Base-by-base conservation (phyloP, 2,113 vertebrate genomes). In the Pteruthius melanotis region DNA sequence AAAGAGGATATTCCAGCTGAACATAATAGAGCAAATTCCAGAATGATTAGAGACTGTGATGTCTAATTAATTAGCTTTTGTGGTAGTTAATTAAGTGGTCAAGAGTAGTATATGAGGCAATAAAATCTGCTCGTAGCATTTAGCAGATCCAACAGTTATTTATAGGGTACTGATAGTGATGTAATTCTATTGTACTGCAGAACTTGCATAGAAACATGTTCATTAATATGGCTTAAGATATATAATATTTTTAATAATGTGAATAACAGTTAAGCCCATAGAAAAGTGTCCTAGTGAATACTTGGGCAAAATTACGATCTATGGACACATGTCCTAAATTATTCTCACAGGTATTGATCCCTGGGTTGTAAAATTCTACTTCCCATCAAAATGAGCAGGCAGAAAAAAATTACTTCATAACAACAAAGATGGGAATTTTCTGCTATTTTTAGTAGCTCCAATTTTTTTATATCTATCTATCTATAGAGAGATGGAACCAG, bases 61-160 rank as follows among this genome's bases (percentile, higher is more conserved):
- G 88, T 92, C 83, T 95, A 94, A 96, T 90, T 95, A 96, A 96
- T 97, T 94, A 95, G 94, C 83, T 96, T 94, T 90, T 93, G 80
- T 96, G 23, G 65, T 28, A 92, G 80, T 87, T 96, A 95, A 96
- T 96, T 94, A 96, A 93, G 83, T 93, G 83, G 69, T 89, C 72
- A 92, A 88, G 88, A 61, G 80, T 92, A 94, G 86, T 90, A 87
- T 90, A 84, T 89, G 85, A 96, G 52, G 86, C 83, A 94, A 92
- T 94, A 92, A 84, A 96, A 39, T 60, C 90, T 90, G 72, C 78
- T 89, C 78, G 50, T 87, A 65, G 79, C 37, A 57, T 92, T 90
- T 82, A 89, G 21, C 16, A 65, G 49, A 76, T n/a, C 49, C 53
- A 78, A 33, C 82, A 63, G 9, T 84, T 94, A 89, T 94, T 94